Evolutionary conservation across 1,140 invertebrate genomes (phyloP).

Genomic region (Meloidogyne floridensis): DNA sequence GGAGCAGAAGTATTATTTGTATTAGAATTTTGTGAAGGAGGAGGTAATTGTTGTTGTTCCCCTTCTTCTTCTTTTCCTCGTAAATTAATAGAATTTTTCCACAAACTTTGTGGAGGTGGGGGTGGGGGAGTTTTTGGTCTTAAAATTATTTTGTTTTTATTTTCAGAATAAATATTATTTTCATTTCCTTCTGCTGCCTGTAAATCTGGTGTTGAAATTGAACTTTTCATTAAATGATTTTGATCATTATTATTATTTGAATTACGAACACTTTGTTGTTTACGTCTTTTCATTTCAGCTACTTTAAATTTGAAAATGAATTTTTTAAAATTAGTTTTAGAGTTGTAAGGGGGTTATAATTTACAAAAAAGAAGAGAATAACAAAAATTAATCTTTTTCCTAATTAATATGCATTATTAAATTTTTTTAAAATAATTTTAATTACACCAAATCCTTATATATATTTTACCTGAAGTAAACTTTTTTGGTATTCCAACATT

Average conservation of each 20-base stretch:
- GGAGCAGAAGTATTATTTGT: background rate
- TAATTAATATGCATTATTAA: background rate
- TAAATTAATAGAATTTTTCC: background rate
- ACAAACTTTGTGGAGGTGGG: constrained; percentile 42
- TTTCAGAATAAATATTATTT: background rate
- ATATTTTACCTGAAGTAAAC: constrained; percentile 75
- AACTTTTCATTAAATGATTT: constrained; percentile 50
- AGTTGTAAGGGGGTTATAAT: too few relatives aligned
- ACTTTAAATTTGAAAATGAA: constrained; percentile 67
- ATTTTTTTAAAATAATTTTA: background rate
- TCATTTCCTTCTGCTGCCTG: constrained; percentile 3
- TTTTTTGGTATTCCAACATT: constrained; percentile 70
- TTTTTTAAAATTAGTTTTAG: too few relatives aligned
- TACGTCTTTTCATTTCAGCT: constrained; percentile 87
- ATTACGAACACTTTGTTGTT: constrained; percentile 57
- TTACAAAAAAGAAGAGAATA: too few relatives aligned
- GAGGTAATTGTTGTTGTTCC: background rate
- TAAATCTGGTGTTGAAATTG: constrained; percentile 55
- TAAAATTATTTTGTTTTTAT: constrained; percentile 36
- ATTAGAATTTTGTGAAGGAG: background rate
- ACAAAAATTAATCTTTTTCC: too few relatives aligned
- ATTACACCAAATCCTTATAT: too few relatives aligned
- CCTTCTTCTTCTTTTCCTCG: background rate
- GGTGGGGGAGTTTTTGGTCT: constrained; percentile 60
- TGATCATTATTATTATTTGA: background rate